Percentiles rank a stretch among this genome's conserved stretches.
Evolutionary conservation across 2,113 vertebrate species (phyloP).

Genomic region (Montifringilla adamsi): DNA sequence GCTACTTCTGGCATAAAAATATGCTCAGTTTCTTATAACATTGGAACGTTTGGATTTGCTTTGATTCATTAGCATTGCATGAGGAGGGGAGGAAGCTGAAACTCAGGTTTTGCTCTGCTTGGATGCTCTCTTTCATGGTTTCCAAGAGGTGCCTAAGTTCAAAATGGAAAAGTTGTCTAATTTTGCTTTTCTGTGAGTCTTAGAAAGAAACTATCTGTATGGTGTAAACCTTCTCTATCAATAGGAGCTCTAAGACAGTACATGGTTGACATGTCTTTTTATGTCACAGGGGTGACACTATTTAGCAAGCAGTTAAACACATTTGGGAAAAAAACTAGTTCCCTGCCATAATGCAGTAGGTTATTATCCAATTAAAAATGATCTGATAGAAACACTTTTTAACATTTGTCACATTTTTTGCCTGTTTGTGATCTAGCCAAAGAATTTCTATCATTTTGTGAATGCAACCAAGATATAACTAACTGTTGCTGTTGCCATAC

Average conservation of each 20-base stretch:
- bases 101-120: neutral
- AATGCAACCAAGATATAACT: conserved; percentile 37
- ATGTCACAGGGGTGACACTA: neutral
- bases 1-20: neutral
- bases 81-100: neutral
- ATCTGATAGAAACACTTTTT: conserved; percentile 18
- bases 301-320: neutral
- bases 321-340: neutral
- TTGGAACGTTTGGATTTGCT: neutral
- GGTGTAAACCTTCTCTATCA: neutral
- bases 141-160: neutral
- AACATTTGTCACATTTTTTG: conserved; percentile 46
- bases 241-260: neutral
- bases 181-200: neutral
- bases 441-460: conserved; percentile 42
- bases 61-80: neutral
- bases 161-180: neutral
- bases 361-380: conserved; percentile 22
- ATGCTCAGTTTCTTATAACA: neutral
- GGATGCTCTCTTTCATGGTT: neutral
- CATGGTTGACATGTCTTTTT: neutral
- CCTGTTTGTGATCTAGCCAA: conserved; percentile 53
- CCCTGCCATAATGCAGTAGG: conserved; percentile 30
- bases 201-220: neutral
- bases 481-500: conserved; percentile 60